Evolutionary conservation across 1,140 invertebrate genomes (phyloP).

Genomic region (Spodoptera frugiperda): DNA sequence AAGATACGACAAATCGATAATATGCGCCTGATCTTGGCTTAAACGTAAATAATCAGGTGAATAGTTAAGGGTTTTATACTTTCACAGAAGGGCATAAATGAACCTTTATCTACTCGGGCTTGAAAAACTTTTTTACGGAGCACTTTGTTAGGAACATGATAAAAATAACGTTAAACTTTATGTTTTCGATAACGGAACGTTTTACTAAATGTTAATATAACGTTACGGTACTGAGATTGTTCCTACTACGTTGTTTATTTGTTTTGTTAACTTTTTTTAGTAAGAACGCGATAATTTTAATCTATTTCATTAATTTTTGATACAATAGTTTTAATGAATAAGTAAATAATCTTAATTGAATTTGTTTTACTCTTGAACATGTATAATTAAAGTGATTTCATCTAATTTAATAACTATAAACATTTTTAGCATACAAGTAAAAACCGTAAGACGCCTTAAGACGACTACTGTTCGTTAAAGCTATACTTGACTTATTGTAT

Average conservation of each 20-base stretch:
- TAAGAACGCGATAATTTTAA: background rate
- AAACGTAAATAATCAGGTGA: constrained; percentile 51
- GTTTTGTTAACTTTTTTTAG: background rate
- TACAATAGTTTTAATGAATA: too few relatives aligned
- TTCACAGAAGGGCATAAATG: constrained; percentile 48
- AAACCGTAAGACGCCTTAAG: too few relatives aligned
- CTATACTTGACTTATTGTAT: too few relatives aligned
- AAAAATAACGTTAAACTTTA: constrained; percentile 41
- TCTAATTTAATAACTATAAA: too few relatives aligned
- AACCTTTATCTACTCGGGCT: constrained; percentile 40
- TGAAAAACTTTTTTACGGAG: constrained; percentile 36
- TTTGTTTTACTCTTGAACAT: too few relatives aligned
- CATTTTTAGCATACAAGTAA: too few relatives aligned
- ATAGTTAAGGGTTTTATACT: constrained; percentile 49
- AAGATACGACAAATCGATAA: background rate
- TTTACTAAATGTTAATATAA: constrained; percentile 23
- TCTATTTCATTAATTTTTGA: background rate
- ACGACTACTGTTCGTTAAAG: too few relatives aligned
- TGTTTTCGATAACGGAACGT: constrained; percentile 26
- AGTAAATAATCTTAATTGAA: too few relatives aligned
- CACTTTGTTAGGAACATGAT: constrained; percentile 43
- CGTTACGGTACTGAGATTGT: constrained; percentile 22
- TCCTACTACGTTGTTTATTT: background rate
- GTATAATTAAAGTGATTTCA: too few relatives aligned
- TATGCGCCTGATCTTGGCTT: constrained; percentile 14